Base-by-base conservation (phyloP, 2,113 vertebrate genomes). In the Periophthalmodon schlosseri region DNA sequence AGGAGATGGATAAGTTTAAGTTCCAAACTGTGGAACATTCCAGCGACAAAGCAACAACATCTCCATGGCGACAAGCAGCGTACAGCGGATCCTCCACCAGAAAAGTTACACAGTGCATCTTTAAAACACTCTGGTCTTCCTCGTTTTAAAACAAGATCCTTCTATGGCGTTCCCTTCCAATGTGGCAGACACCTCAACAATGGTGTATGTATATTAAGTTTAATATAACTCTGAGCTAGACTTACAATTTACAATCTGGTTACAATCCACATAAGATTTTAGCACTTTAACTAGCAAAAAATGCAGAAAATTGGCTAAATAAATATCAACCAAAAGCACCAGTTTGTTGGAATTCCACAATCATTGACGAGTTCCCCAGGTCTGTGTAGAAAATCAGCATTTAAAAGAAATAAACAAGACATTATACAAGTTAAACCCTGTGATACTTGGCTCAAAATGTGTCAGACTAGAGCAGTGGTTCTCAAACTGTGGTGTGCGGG, bases 291-390 rank as follows among this genome's bases (percentile, higher is more conserved):
- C 21, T n/a, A 36, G 68, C 4, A 36, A 39, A 8, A 34, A 14
- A 65, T 72, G 67, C 52, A 76, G 78, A 12, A 74, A 13, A 47
- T 18, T 72, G 23, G 63, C 82, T 67, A 54, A 66, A 82, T 79
- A 74, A 76, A 83, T 58, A 67, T 46, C 12, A 6, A 44, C 6
- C 18, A 23, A 64, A 49, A 70, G 20, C 56, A 52, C 23, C 15
- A 49, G 14, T 47, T 23, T 34, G 24, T 61, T 3, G 69, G 1
- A 8, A 0, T 18, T 67, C 28, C 21, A 63, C 11, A 18, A 49
- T n/a, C 50, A 23, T 34, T 0, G 0, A 34, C 36, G 60, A 6
- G 49, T 52, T 15, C 15, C 66, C 13, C 36, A 24, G 28, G 28
- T 4, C 6, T 34, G 15, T 15, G 28, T 34, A 9, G 28, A 63